Evolutionary conservation across 2,113 vertebrate genomes (phyloP).

Genomic region (Pseudopipra pipra): DNA sequence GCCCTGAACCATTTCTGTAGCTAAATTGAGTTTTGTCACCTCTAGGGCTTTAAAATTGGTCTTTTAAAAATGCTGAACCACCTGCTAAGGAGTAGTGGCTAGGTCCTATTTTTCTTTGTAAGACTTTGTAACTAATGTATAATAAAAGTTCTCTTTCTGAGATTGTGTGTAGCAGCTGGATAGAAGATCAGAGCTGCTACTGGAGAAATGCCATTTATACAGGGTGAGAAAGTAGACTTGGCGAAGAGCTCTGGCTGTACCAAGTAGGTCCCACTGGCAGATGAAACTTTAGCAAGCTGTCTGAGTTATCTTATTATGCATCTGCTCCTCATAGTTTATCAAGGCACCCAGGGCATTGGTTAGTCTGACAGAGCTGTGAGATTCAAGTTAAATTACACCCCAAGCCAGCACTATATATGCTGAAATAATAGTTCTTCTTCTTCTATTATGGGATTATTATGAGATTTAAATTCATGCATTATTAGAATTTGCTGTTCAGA

Average conservation of each 20-base stretch:
- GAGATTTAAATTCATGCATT: neutral
- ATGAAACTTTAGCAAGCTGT: constrained; percentile 37
- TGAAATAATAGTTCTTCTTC: neutral
- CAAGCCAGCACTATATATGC: neutral
- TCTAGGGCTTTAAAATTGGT: neutral
- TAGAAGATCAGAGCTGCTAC: constrained; percentile 3
- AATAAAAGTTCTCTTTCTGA: neutral
- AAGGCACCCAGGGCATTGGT: neutral
- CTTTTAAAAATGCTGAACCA: neutral
- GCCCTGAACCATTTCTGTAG: neutral
- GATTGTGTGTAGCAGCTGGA: neutral
- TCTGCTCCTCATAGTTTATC: constrained; percentile 10
- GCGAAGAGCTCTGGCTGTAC: constrained; percentile 8
- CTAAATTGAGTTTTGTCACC: neutral
- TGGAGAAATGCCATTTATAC: neutral
- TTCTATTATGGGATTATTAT: neutral
- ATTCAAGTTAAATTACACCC: neutral
- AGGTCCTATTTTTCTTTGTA: neutral
- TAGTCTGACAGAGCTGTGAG: neutral
- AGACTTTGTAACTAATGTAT: neutral
- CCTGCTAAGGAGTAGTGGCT: neutral
- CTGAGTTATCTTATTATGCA: neutral
- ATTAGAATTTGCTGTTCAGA: constrained; percentile 26
- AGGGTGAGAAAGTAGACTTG: constrained; percentile 40
- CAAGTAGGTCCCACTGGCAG: neutral